Conservation (phyloP, 2,888 invertebrate genomes). For the Patella ulyssiponensis region DNA sequence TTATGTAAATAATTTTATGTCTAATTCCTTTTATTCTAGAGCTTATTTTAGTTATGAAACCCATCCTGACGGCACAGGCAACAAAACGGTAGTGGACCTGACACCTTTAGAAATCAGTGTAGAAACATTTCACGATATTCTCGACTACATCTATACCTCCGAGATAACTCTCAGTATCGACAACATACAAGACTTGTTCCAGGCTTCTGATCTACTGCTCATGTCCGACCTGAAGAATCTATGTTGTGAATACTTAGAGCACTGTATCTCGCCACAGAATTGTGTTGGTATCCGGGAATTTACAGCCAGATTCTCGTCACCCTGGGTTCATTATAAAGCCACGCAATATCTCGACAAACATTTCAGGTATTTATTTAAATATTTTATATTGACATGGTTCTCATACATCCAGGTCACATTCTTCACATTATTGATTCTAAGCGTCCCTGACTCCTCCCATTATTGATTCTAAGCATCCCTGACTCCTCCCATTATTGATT, state of each 20-base stretch:
- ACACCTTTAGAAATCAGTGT: slow-evolving; percentile 44
- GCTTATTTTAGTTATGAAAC: slow-evolving; percentile 39
- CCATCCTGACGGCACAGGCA: slow-evolving; percentile 4
- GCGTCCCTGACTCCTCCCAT: no score
- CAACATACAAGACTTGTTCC: slow-evolving; percentile 60
- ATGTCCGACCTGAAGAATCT: slow-evolving; percentile 57
- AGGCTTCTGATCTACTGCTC: slow-evolving; percentile 63
- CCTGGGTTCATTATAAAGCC: slow-evolving; percentile 54
- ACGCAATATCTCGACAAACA: slow-evolving; percentile 70
- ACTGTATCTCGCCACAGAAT: slow-evolving; percentile 75
- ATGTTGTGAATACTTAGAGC: slow-evolving; percentile 64
- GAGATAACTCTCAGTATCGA: slow-evolving; percentile 53
- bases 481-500: no score
- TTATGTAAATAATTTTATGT: no score
- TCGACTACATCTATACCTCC: slow-evolving; percentile 64
- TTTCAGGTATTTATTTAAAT: slow-evolving; percentile 63
- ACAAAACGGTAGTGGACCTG: slow-evolving; percentile 32
- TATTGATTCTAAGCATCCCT: no score
- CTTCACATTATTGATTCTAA: no score
- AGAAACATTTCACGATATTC: slow-evolving; percentile 52
- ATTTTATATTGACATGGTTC: background rate
- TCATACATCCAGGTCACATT: no score
- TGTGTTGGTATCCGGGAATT: slow-evolving; percentile 91
- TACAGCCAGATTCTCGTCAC: slow-evolving; percentile 77
- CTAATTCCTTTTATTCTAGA: slow-evolving; percentile 25